phyloP scores from a whole-genome alignment of 2,888 invertebrate species.

The Lasioglossum lativentre region DNA sequence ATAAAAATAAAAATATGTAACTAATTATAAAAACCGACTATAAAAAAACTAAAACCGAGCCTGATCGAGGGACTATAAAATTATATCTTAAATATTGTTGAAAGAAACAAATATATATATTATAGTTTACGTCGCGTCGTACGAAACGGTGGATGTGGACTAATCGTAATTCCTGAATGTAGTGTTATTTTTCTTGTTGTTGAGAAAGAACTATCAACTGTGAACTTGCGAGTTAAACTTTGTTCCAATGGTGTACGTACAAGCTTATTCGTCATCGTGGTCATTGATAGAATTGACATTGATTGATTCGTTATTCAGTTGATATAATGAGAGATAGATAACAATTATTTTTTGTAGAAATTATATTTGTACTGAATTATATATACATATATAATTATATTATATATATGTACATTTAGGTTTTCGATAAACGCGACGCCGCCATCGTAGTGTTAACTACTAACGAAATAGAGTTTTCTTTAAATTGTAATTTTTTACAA shows the following conservation, averaged over 20 bases:
- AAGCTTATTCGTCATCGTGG: constrained; percentile 37
- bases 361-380: constrained; percentile 57
- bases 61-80: constrained; percentile 44
- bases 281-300: constrained; percentile 14
- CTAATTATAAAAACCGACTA: constrained; percentile 35
- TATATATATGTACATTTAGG: constrained; percentile 36
- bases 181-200: constrained; percentile 56
- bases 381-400: constrained; percentile 23
- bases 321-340: constrained; percentile 44
- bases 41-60: constrained; percentile 48
- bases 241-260: constrained; percentile 43
- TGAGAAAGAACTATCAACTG: constrained; percentile 35
- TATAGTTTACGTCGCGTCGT: constrained; percentile 17
- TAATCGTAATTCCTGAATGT: constrained; percentile 53
- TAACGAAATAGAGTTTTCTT: constrained; percentile 60
- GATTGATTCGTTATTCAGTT: constrained; percentile 46
- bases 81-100: constrained; percentile 36
- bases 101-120: background rate
- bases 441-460: constrained; percentile 38
- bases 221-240: constrained; percentile 35
- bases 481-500: constrained; percentile 56
- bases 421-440: constrained; percentile 30
- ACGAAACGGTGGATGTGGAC: constrained; percentile 6
- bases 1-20: constrained; percentile 18
- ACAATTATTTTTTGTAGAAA: constrained; percentile 62